These are phyloP conservation scores for Drosophila azteca DNA, from an alignment of 1,140 invertebrate genomes.

Conservation along the genomic window DNA sequence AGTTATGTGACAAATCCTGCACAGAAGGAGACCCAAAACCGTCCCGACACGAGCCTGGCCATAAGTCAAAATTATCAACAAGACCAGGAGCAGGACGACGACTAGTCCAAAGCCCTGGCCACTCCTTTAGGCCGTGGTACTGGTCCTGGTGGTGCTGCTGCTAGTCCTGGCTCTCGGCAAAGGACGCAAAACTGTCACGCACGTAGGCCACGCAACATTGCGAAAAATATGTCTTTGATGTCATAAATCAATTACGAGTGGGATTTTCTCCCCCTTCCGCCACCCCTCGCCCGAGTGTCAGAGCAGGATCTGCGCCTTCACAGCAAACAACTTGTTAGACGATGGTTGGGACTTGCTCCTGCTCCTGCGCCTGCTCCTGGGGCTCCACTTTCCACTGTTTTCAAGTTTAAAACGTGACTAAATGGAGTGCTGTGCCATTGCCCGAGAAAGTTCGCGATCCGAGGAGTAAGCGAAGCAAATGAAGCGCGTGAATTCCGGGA, in stretches of 20 bases:
- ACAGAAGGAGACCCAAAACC: slow-evolving; percentile 41
- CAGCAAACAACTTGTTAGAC: slow-evolving; percentile 72
- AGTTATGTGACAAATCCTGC: slow-evolving; percentile 80
- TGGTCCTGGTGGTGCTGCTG: not conserved
- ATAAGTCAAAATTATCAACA: slow-evolving; percentile 84
- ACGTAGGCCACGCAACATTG: slow-evolving; percentile 83
- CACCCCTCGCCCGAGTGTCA: not conserved
- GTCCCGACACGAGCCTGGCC: slow-evolving; percentile 23
- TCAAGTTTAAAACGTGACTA: slow-evolving; percentile 73
- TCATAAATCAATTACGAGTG: slow-evolving; percentile 82
- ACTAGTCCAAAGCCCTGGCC: slow-evolving; percentile 31
- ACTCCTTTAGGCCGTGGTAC: slow-evolving; percentile 11
- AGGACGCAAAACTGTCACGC: slow-evolving; percentile 65
- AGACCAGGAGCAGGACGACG: slow-evolving; percentile 55
- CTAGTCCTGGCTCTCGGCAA: slow-evolving; percentile 21
- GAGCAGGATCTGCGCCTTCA: slow-evolving; percentile 61
- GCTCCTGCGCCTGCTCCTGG: not conserved
- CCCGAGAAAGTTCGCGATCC: slow-evolving; percentile 8
- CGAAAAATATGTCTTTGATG: slow-evolving; percentile 84
- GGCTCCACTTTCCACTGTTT: slow-evolving; percentile 41
- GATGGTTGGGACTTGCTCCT: slow-evolving; percentile 6
- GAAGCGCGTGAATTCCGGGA: slow-evolving; percentile 42
- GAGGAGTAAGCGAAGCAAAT: slow-evolving; percentile 59
- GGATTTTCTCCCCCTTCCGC: slow-evolving; percentile 51
- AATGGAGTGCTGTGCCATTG: slow-evolving; percentile 14